Evolutionary conservation across 2,797 vertebrate genomes (phyloP), one percentile per base, ranked within the genome.

Genomic region (Bothrops alternatus): DNA sequence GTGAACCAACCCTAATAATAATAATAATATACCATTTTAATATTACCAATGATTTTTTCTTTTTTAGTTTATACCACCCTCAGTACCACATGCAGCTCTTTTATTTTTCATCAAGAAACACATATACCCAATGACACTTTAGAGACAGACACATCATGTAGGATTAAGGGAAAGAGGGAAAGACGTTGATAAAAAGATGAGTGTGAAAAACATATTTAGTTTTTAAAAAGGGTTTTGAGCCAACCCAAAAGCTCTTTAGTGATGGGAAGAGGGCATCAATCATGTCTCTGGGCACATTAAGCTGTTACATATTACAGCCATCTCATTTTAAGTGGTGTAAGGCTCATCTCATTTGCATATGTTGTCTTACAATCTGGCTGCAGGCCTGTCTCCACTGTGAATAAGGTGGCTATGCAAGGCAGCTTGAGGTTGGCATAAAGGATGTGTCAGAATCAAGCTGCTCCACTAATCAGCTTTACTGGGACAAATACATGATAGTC

Each of bases 341-440:
- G 97, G 97, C 96, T 97, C 96, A 97, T 95, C 98, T 98, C 97
- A 98, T 98, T 98, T 98, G 97, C 98, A 98, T 98, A 97, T 98
- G 97, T 97, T 97, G 96, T 96, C 95, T 96, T 97, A 97, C 96
- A 96, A 97, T 98, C 98, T 98, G 96, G 98, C 98, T 98, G 93
- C 95, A 96, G 98, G 97, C 97, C 98, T 98, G 98, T 98, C 98
- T 98, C 97, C 97, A 97, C 97, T 97, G 97, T 97, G 97, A 98
- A 96, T 97, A 97, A 97, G 97, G 97, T 98, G 97, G 97, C 97
- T 96, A 94, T 95, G 97, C 96, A 97, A 97, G 95, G 95, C 96
- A 97, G 96, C 96, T 96, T 97, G 96, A 96, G 95, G 89, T 97
- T 98, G 98, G 97, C 98, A 98, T 96, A 97, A 97, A 98, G 97